Percentiles rank a stretch among this genome's conserved stretches.
Evolutionary conservation across 2,113 vertebrate genomes (phyloP).

Genomic region (Odocoileus hemionus): DNA sequence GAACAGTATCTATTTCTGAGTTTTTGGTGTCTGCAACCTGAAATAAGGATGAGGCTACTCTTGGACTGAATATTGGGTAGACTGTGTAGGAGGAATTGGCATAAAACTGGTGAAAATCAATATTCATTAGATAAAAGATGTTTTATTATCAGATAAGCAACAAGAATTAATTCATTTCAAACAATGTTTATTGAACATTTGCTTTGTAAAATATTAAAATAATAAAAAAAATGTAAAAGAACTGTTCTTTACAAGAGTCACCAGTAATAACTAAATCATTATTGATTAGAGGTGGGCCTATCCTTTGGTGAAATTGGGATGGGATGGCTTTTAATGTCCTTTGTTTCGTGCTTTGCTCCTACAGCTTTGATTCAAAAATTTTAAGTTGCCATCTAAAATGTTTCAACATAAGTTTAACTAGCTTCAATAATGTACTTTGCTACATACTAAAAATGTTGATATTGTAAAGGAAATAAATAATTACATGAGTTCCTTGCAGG

Average conservation of each 20-base stretch:
- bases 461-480: background rate
- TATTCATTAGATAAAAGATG: conserved; percentile 45
- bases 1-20: background rate
- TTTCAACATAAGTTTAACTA: background rate
- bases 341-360: background rate
- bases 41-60: background rate
- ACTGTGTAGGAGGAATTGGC: background rate
- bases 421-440: background rate
- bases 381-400: background rate
- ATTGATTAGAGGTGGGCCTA: background rate
- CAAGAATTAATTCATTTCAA: conserved; percentile 26
- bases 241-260: background rate
- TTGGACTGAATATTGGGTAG: background rate
- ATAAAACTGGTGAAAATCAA: background rate
- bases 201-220: conserved; percentile 43
- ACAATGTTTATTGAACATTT: conserved; percentile 23
- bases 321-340: background rate
- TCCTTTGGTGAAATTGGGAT: background rate
- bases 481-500: background rate
- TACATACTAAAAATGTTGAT: background rate
- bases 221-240: background rate
- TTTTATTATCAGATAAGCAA: conserved; percentile 37
- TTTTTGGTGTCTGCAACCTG: background rate
- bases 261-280: background rate
- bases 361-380: background rate